Evolutionary conservation across 2,113 vertebrate genomes (phyloP).

Genomic region (Phocoena phocoena): DNA sequence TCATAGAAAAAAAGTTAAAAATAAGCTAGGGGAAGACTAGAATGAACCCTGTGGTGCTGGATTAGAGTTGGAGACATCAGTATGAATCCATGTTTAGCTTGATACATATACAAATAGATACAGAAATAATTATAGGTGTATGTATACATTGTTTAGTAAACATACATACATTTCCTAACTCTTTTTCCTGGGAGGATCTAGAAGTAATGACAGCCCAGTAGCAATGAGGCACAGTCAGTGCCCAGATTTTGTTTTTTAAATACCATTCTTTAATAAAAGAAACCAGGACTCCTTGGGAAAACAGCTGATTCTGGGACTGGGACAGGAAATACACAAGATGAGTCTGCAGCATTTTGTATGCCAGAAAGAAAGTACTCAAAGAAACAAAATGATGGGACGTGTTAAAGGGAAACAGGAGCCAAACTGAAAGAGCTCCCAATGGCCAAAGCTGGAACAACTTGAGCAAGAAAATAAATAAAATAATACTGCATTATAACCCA

Average conservation of each 20-base stretch:
- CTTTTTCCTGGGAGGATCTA: neutral
- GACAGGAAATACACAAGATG: neutral
- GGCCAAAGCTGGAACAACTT: neutral
- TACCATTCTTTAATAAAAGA: neutral
- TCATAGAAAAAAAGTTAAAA: constrained; percentile 11
- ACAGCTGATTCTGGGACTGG: neutral
- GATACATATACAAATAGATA: neutral
- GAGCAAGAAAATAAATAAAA: neutral
- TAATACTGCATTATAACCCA: neutral
- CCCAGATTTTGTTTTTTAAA: constrained; percentile 20
- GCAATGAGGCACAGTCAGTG: neutral
- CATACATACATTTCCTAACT: neutral
- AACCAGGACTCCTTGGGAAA: neutral
- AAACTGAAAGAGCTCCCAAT: neutral
- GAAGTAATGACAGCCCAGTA: neutral
- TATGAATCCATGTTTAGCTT: neutral
- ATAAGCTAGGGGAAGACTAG: neutral
- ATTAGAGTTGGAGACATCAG: neutral
- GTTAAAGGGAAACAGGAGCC: neutral
- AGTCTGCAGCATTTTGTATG: neutral
- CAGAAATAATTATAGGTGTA: neutral
- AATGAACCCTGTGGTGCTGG: neutral
- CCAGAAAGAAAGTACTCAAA: neutral
- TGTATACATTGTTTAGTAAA: neutral
- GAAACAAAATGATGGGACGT: neutral